Conservation (phyloP, 2,888 invertebrate genomes). For the Meiosimyza decipiens region DNA sequence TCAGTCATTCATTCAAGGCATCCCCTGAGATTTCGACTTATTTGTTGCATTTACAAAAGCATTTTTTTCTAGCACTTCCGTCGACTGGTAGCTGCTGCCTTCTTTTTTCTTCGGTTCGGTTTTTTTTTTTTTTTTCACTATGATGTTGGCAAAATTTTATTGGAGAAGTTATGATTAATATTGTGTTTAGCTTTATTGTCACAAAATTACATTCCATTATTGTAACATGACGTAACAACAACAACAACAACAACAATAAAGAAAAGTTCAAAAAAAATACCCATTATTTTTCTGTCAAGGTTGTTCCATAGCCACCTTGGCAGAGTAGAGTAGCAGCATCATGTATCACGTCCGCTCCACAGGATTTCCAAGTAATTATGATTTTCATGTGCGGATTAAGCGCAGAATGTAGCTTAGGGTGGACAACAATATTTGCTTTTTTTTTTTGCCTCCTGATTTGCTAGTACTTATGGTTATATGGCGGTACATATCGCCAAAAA, state of each 20-base stretch:
- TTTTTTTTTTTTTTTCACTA: not conserved
- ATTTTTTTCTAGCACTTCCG: not conserved
- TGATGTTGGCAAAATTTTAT: not conserved
- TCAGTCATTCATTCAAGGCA: conserved; percentile 13
- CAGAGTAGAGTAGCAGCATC: not conserved
- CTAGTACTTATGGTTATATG: too few relatives aligned
- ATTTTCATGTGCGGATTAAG: conserved; percentile 16
- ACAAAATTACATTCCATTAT: conserved; percentile 30
- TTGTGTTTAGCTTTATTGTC: conserved; percentile 31
- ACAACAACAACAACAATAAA: conserved; percentile 3
- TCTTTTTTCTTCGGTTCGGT: not conserved
- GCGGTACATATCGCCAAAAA: too few relatives aligned
- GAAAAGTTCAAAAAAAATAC: not conserved
- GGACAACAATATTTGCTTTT: too few relatives aligned
- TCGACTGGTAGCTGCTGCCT: not conserved
- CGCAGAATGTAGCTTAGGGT: too few relatives aligned
- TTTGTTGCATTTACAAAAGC: conserved; percentile 7
- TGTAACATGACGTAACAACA: conserved; percentile 11
- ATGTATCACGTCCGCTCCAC: conserved; percentile 13
- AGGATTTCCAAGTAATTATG: conserved; percentile 22
- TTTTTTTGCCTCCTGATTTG: too few relatives aligned
- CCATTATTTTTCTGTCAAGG: not conserved
- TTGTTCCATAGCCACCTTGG: not conserved
- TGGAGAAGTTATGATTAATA: conserved; percentile 26
- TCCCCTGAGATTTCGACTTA: conserved; percentile 23